These are phyloP conservation scores for Pterocles burchelli DNA, from an alignment of 2,113 vertebrate species.

Conservation along the genomic window DNA sequence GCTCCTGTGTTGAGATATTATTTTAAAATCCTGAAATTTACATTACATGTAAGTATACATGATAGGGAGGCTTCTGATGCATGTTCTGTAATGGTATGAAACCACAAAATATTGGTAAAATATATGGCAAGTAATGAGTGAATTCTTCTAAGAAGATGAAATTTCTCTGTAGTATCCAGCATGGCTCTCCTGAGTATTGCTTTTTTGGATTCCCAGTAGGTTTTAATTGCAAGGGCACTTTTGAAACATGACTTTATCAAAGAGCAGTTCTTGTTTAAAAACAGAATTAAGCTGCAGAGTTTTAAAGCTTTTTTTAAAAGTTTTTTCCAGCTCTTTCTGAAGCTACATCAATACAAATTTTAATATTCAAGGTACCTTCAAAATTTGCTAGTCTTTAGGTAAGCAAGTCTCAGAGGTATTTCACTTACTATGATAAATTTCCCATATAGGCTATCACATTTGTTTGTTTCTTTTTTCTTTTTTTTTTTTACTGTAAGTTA, in stretches of 20 bases:
- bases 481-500: neutral
- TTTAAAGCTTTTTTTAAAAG: neutral
- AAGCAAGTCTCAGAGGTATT: neutral
- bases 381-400: neutral
- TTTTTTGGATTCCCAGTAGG: neutral
- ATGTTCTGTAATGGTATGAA: neutral
- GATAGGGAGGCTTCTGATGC: neutral
- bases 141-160: neutral
- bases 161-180: neutral
- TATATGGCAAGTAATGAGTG: neutral
- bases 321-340: neutral
- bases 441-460: neutral
- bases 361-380: neutral
- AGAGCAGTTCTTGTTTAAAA: neutral
- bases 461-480: neutral
- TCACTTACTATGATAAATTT: neutral
- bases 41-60: neutral
- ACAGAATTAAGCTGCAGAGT: neutral
- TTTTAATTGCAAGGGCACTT: neutral
- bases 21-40: neutral
- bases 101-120: conserved; percentile 50
- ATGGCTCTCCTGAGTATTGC: neutral
- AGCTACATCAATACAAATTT: neutral
- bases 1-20: neutral
- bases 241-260: neutral